A percentile compares a stretch with the other conserved stretches of the same genome.
Evolutionary conservation across 2,113 vertebrate genomes (phyloP).

Genomic region (Cyanoramphus novaezelandiae): DNA sequence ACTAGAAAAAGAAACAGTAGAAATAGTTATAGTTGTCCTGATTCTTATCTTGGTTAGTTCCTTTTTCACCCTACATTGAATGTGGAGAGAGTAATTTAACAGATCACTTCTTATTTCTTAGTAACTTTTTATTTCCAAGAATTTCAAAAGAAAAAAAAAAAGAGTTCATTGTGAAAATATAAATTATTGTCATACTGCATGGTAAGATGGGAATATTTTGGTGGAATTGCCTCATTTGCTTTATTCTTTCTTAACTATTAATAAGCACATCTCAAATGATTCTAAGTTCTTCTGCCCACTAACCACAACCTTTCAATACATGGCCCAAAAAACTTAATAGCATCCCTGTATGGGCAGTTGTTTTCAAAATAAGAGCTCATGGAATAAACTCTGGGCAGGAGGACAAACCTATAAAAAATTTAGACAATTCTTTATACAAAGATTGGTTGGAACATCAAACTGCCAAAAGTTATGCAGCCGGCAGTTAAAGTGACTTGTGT

Average conservation of each 20-base stretch:
- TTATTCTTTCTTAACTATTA: slow-evolving; percentile 1
- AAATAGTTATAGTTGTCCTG: not conserved
- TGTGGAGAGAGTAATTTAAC: not conserved
- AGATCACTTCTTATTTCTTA: not conserved
- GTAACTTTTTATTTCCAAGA: not conserved
- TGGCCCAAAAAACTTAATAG: not conserved
- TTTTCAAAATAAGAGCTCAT: slow-evolving; percentile 51
- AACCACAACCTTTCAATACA: not conserved
- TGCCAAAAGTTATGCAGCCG: slow-evolving; percentile 52
- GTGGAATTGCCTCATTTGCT: not conserved
- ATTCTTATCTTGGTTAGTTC: not conserved
- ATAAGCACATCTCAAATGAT: not conserved
- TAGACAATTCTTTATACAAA: slow-evolving; percentile 49
- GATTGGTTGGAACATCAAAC: slow-evolving; percentile 50
- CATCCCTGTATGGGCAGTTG: not conserved
- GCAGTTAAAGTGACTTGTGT: slow-evolving; percentile 47
- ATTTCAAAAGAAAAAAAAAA: not conserved
- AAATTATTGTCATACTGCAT: not conserved
- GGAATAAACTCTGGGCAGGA: slow-evolving; percentile 46
- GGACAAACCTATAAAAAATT: slow-evolving; percentile 63
- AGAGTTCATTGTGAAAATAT: not conserved
- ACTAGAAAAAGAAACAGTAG: not conserved
- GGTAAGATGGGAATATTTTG: not conserved
- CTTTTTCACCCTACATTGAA: not conserved
- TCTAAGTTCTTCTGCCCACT: not conserved